phyloP scores from a whole-genome alignment of 2,888 invertebrate species.

The Tachina fera region DNA sequence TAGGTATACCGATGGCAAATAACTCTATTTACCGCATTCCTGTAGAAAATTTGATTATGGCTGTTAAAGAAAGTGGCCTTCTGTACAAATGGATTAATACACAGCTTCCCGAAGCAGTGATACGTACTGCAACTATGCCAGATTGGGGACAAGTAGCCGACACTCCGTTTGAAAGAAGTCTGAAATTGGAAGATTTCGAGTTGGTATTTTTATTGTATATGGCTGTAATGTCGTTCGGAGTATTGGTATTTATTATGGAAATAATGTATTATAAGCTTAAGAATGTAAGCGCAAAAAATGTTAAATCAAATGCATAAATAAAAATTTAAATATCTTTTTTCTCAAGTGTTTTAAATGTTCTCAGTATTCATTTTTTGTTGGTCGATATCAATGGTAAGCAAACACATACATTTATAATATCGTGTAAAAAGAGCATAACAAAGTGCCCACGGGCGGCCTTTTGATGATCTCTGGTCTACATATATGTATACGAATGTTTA shows the following conservation, averaged over 20 bases:
- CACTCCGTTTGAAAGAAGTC: constrained; percentile 3
- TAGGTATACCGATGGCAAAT: constrained; percentile 61
- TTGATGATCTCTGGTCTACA: too few species aligned
- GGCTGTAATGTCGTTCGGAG: not conserved
- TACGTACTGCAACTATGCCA: not conserved
- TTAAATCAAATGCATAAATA: too few species aligned
- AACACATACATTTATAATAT: too few species aligned
- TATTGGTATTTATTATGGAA: constrained; percentile 42
- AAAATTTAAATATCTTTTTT: not conserved
- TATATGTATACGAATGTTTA: too few species aligned
- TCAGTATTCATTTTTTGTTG: too few species aligned
- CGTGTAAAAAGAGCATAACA: too few species aligned
- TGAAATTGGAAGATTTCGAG: too few species aligned
- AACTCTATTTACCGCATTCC: constrained; percentile 69
- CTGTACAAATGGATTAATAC: constrained; percentile 55
- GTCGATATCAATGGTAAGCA: too few species aligned
- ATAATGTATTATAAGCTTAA: constrained; percentile 15
- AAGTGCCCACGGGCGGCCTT: too few species aligned
- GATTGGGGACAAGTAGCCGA: not conserved
- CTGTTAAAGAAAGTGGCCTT: constrained; percentile 54
- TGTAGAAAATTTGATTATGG: constrained; percentile 45
- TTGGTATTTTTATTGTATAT: too few species aligned
- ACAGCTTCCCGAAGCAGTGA: constrained; percentile 49
- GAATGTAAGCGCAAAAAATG: not conserved
- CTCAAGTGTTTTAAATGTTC: not conserved